A percentile compares a stretch with the other conserved stretches of the same genome.
These are phyloP conservation scores for Ladona fulva DNA, from an alignment of 1,140 invertebrate genomes.

Conservation along the genomic window DNA sequence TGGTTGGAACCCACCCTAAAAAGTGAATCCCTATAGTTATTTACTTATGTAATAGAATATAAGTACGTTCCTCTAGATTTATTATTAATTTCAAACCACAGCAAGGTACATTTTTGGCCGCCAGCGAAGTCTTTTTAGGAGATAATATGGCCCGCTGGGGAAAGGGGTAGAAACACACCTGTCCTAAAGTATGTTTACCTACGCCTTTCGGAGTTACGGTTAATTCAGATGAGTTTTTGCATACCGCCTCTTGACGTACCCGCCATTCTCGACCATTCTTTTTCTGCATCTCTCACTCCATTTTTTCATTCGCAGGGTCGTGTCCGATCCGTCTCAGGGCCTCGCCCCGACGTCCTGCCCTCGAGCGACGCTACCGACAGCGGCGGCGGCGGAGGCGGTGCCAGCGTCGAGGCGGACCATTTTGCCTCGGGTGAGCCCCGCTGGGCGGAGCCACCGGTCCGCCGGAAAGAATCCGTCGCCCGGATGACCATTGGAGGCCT, in stretches of 20 bases:
- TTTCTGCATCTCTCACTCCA: not conserved
- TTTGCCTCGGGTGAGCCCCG: constrained; percentile 25
- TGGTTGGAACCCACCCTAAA: too few relatives aligned
- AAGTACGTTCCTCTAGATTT: too few relatives aligned
- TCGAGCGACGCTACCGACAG: not conserved
- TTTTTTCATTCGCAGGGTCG: not conserved
- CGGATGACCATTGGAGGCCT: constrained; percentile 55
- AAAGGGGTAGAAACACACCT: too few relatives aligned
- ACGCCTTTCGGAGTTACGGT: too few relatives aligned
- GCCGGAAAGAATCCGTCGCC: constrained; percentile 58
- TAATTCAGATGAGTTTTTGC: too few relatives aligned
- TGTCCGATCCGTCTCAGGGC: not conserved
- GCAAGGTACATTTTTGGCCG: too few relatives aligned
- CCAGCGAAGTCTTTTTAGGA: too few relatives aligned
- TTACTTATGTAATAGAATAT: too few relatives aligned
- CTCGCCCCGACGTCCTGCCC: not conserved
- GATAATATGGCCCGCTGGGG: too few relatives aligned
- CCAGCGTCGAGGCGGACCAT: not conserved
- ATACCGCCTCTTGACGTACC: not conserved
- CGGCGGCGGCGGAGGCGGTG: not conserved
- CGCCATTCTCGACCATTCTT: not conserved
- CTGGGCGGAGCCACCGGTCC: constrained; percentile 30
- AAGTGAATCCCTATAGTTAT: too few relatives aligned
- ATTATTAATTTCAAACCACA: too few relatives aligned
- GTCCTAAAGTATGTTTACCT: too few relatives aligned